These are phyloP conservation scores for Pammene fasciana DNA, from an alignment of 2,888 invertebrate genomes.

Conservation along the genomic window DNA sequence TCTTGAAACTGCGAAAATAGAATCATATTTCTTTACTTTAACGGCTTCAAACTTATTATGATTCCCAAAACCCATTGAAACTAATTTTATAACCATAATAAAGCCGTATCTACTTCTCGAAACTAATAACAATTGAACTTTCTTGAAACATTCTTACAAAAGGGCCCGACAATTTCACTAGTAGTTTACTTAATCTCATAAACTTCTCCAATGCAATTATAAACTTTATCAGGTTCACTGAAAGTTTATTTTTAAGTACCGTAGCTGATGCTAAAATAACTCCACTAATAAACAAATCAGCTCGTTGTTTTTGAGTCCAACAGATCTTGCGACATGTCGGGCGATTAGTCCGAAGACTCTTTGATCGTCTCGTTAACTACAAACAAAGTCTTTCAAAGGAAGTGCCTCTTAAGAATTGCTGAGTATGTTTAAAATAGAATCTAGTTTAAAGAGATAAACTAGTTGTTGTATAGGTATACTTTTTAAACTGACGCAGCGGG, in stretches of 20 bases:
- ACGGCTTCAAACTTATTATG: constrained; percentile 8
- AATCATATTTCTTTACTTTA: constrained; percentile 7
- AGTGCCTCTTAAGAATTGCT: not conserved
- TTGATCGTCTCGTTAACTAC: constrained; percentile 29
- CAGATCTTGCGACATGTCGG: constrained; percentile 26
- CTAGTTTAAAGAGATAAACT: not conserved
- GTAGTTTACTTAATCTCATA: not conserved
- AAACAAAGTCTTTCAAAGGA: constrained; percentile 20
- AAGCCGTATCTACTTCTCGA: constrained; percentile 1
- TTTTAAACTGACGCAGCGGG: too few species aligned
- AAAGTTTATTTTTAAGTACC: not conserved
- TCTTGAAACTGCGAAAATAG: not conserved
- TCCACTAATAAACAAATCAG: constrained; percentile 26
- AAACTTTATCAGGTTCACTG: not conserved
- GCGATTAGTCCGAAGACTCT: constrained; percentile 29
- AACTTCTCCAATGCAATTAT: not conserved
- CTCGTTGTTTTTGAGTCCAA: constrained; percentile 13
- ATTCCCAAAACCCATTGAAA: constrained; percentile 15
- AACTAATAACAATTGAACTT: constrained; percentile 1
- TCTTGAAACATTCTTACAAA: not conserved
- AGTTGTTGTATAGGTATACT: not conserved
- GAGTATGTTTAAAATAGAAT: constrained; percentile 12
- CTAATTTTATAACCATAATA: constrained; percentile 22
- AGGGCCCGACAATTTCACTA: not conserved
- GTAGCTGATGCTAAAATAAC: not conserved